A percentile compares a stretch with the other conserved stretches of the same genome.
These are phyloP conservation scores for Temnothorax longispinosus DNA, from an alignment of 1,140 invertebrate genomes.

Conservation along the genomic window DNA sequence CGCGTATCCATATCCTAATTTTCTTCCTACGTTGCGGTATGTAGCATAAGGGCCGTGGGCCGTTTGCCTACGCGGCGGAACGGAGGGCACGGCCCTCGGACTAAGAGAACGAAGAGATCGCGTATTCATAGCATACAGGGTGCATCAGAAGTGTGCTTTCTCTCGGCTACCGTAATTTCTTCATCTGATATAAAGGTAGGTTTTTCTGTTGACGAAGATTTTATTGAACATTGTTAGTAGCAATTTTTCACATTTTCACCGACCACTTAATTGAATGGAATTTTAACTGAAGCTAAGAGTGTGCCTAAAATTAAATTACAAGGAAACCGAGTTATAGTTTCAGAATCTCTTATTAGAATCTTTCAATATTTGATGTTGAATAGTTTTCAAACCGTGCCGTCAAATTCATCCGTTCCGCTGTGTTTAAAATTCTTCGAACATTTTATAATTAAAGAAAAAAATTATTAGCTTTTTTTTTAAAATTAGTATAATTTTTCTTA, in stretches of 20 bases:
- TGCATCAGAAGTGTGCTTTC: constrained; percentile 27
- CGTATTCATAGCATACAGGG: constrained; percentile 4
- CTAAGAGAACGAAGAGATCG: constrained; percentile 56
- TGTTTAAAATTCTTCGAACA: neutral
- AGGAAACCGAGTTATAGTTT: neutral
- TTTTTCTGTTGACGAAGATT: neutral
- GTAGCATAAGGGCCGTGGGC: constrained; percentile 53
- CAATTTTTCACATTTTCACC: too few species aligned
- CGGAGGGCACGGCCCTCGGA: constrained; percentile 40
- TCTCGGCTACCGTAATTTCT: neutral
- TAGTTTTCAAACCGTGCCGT: neutral
- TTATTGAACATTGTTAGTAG: neutral
- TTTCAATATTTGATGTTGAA: constrained; percentile 24
- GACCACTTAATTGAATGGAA: neutral
- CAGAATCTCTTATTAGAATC: neutral
- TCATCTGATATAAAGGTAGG: neutral
- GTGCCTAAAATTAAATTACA: neutral
- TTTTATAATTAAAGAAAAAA: neutral
- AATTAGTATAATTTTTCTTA: neutral
- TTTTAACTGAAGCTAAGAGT: neutral
- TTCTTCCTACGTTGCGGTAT: constrained; percentile 64
- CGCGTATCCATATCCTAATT: constrained; percentile 67
- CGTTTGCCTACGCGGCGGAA: constrained; percentile 68
- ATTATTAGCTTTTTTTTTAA: neutral
- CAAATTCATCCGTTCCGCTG: too few species aligned